Base-by-base conservation (phyloP, 2,888 invertebrate genomes). In the Bombyx huttoni region DNA sequence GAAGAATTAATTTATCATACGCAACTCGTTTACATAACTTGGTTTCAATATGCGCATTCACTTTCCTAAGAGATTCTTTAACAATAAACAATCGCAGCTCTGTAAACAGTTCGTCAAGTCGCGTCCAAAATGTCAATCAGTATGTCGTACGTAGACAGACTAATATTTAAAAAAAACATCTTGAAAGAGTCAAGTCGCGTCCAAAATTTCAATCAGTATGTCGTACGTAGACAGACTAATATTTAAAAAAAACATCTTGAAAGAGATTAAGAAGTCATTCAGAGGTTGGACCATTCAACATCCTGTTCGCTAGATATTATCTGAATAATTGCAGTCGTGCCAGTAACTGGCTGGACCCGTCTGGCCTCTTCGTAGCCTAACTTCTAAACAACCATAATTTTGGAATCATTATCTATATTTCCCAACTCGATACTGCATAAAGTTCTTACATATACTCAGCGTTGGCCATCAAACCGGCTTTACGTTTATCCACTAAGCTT, bases 221-320 rank as follows among this genome's bases (percentile, higher is more conserved):
- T 24, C 24, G 5, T 24, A 24, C 24, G 24, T 24, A 24, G 24
- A 24, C 24, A 24, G 5, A 24, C 24, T 24, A 24, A 24, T 24
- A 24, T 24, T 24, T 24, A 24, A 5, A 24, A 24, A 24, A 24
- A 24, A 24, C 24, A 24, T 24, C 5, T 24, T 24, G 24, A 24
- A 24, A 40, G 2, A 2, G 12, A 40, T 10, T 40, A 40, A 40
- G 12, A 40, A 10, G 52, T 56, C 54, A 55, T 57, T 57, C 51
- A 51, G 55, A 54, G 52, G 54, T 52, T 54, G 52, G 56, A 63
- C 64, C 65, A 73, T 73, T 68, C 65, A 64, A 76, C 76, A 79
- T 82, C 80, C 80, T 78, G 77, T 71, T 76, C 62, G 54, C 56
- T 62, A 73, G 74, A 81, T 79, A 58, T 62, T 63, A 78, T 78